Evolutionary conservation across 2,797 vertebrate genomes (phyloP).

Genomic region (Fundulus diaphanus): DNA sequence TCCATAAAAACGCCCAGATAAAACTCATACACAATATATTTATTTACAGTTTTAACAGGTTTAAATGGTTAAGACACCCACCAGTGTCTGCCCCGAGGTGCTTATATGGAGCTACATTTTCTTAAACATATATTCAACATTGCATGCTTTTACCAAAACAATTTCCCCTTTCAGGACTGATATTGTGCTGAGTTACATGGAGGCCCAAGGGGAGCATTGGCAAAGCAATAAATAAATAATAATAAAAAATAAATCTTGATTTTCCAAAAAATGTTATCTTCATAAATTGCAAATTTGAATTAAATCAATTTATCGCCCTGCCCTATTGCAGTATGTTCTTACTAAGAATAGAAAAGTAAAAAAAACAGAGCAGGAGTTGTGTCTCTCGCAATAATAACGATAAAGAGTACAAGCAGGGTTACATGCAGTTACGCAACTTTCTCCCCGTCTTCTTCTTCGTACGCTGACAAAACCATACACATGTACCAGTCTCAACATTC

Average conservation of each 20-base stretch:
- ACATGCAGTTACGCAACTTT: not conserved
- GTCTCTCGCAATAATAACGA: no score
- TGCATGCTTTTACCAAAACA: no score
- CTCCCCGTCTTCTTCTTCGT: not conserved
- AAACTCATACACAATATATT: not conserved
- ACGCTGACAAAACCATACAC: not conserved
- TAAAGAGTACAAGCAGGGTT: not conserved
- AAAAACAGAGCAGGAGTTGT: not conserved
- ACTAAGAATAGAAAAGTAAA: not conserved
- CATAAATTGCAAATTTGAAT: no score
- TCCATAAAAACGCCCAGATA: not conserved
- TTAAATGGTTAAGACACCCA: not conserved
- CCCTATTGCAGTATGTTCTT: not conserved
- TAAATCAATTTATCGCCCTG: no score
- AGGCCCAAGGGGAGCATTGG: no score
- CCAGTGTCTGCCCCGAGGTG: no score
- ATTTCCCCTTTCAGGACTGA: no score
- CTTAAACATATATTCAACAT: not conserved
- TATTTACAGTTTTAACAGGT: not conserved
- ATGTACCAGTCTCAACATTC: constrained; percentile 6
- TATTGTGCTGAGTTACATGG: no score
- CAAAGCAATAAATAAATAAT: not conserved
- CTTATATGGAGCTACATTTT: not conserved
- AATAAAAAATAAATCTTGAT: no score
- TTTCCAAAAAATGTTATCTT: no score